phyloP scores from a whole-genome alignment of 2,113 vertebrate species.

The Grammomys surdaster region DNA sequence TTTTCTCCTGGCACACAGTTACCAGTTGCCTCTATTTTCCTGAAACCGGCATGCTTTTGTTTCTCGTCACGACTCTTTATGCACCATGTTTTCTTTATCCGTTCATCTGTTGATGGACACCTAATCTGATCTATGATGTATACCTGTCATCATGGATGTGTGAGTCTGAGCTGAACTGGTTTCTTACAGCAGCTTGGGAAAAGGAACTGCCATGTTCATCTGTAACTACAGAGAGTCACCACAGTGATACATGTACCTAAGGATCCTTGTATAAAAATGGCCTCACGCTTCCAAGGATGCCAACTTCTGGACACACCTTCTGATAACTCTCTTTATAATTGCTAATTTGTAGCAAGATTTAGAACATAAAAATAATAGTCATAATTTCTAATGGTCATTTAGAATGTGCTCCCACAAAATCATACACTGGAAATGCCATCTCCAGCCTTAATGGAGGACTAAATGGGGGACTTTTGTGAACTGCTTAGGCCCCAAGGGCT shows the following conservation, averaged over 20 bases:
- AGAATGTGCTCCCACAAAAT: background rate
- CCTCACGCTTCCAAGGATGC: background rate
- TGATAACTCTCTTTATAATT: background rate
- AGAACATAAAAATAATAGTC: constrained; percentile 7
- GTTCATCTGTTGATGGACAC: background rate
- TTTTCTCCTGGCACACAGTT: background rate
- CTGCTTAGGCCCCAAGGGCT: background rate
- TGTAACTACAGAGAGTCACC: background rate
- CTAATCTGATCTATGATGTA: background rate
- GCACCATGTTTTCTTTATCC: background rate
- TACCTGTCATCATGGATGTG: background rate
- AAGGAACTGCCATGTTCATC: background rate
- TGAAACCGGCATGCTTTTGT: background rate
- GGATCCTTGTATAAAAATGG: background rate
- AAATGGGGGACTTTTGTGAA: background rate
- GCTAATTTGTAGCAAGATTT: constrained; percentile 10
- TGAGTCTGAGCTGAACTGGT: background rate
- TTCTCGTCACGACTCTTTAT: background rate
- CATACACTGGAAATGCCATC: too few relatives aligned
- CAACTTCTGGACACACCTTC: background rate
- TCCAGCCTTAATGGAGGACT: too few relatives aligned
- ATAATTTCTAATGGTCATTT: background rate
- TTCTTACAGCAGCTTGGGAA: constrained; percentile 4
- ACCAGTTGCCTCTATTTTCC: background rate
- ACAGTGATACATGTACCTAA: background rate